Percentiles rank a stretch among this genome's conserved stretches.
Conservation (phyloP, 2,797 vertebrate species). For the Passerculus sandwichensis region DNA sequence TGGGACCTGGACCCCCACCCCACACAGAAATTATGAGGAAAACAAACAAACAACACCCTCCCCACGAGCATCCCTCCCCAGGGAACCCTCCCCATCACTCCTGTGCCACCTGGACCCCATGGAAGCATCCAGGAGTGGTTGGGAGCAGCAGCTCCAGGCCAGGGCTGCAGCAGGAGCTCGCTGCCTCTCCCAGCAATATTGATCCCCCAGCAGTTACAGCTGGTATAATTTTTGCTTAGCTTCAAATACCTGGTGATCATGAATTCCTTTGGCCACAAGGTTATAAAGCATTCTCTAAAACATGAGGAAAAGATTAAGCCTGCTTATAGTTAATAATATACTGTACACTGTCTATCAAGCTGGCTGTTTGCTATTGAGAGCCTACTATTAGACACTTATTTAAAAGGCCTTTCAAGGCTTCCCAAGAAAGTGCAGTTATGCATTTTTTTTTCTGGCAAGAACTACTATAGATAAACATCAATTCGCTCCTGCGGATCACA, state of each 20-base stretch:
- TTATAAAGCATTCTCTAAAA: slow-evolving; percentile 75
- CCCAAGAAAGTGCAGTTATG: slow-evolving; percentile 70
- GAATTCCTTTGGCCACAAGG: slow-evolving; percentile 69
- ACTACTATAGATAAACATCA: slow-evolving; percentile 78
- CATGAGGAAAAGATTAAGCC: slow-evolving; percentile 74
- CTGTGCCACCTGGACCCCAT: accelerated
- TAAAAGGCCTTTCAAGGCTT: slow-evolving; percentile 73
- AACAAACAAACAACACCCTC: background rate
- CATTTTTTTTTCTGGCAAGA: slow-evolving; percentile 65
- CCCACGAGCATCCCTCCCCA: background rate
- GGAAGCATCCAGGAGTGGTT: accelerated
- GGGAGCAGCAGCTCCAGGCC: accelerated
- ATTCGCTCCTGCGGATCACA: slow-evolving; percentile 74
- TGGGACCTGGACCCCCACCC: background rate
- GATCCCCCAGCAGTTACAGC: slow-evolving; percentile 63
- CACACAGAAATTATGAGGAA: accelerated
- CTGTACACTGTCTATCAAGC: slow-evolving; percentile 66
- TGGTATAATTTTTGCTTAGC: slow-evolving; percentile 71
- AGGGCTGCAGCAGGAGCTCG: background rate
- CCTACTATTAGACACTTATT: slow-evolving; percentile 76
- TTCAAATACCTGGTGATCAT: slow-evolving; percentile 68
- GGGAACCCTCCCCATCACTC: accelerated
- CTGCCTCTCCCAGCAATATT: slow-evolving; percentile 31
- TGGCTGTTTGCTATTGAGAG: slow-evolving; percentile 61
- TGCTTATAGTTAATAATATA: slow-evolving; percentile 70